Conservation (phyloP, 2,797 vertebrate species). For the Steatocranus sp. region DNA sequence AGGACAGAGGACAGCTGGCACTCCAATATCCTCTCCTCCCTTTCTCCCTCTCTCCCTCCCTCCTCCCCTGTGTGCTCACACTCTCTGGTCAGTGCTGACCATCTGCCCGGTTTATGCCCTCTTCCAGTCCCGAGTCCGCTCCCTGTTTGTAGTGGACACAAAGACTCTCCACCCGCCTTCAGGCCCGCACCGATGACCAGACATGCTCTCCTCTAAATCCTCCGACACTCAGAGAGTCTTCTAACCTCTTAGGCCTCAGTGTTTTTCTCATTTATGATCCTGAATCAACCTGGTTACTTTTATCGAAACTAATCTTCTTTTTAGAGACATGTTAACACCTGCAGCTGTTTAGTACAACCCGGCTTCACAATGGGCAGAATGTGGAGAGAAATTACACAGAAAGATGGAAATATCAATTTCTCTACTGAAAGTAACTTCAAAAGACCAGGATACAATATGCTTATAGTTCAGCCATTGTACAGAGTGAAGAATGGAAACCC, state of each 20-base stretch:
- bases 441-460: not conserved
- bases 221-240: not conserved
- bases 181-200: constrained; percentile 40
- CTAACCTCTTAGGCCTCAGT: not conserved
- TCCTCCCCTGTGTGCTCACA: not conserved
- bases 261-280: rapidly evolving
- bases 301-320: not conserved
- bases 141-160: not conserved
- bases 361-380: not conserved
- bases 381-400: not conserved
- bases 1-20: constrained; percentile 70
- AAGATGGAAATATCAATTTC: not conserved
- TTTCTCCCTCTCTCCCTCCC: not conserved
- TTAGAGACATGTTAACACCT: not conserved
- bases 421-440: not conserved
- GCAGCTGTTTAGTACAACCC: rapidly evolving
- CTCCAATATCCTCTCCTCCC: constrained; percentile 19
- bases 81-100: constrained; percentile 69
- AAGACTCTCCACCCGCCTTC: not conserved
- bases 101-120: constrained; percentile 64
- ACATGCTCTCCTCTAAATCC: constrained; percentile 12
- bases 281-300: not conserved
- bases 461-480: not conserved
- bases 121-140: not conserved
- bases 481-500: not conserved